Conservation (phyloP, 1,140 invertebrate genomes). For the Drosophila tropicalis region DNA sequence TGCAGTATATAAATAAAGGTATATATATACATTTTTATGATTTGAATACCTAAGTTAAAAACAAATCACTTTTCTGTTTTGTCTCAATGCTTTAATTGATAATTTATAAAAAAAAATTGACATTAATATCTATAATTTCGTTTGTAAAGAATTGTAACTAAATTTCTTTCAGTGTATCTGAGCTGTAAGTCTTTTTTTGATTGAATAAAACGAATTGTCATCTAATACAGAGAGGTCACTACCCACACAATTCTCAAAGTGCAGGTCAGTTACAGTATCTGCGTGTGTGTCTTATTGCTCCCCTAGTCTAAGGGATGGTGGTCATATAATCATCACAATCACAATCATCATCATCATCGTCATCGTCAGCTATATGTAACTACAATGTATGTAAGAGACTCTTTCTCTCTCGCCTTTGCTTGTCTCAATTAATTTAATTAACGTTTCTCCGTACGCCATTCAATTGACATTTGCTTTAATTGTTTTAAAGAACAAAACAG, state of each 20-base stretch:
- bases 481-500: conserved; percentile 18
- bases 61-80: too few relatives aligned
- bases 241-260: conserved; percentile 3
- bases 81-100: too few relatives aligned
- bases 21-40: too few relatives aligned
- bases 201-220: neutral
- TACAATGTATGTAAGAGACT: neutral
- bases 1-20: too few relatives aligned
- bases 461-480: conserved; percentile 22
- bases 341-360: neutral
- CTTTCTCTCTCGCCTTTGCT: neutral
- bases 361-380: neutral
- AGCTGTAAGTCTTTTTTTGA: neutral
- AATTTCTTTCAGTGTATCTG: too few relatives aligned
- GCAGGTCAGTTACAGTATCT: conserved; percentile 4
- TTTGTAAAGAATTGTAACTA: too few relatives aligned
- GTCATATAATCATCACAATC: neutral
- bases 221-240: conserved; percentile 4
- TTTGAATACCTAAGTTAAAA: too few relatives aligned
- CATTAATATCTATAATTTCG: too few relatives aligned
- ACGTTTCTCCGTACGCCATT: conserved; percentile 15
- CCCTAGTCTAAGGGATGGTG: neutral
- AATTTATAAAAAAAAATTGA: too few relatives aligned
- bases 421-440: conserved; percentile 27
- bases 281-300: neutral